phyloP scores from a whole-genome alignment of 2,797 vertebrate species.

The Liparis tanakae region DNA sequence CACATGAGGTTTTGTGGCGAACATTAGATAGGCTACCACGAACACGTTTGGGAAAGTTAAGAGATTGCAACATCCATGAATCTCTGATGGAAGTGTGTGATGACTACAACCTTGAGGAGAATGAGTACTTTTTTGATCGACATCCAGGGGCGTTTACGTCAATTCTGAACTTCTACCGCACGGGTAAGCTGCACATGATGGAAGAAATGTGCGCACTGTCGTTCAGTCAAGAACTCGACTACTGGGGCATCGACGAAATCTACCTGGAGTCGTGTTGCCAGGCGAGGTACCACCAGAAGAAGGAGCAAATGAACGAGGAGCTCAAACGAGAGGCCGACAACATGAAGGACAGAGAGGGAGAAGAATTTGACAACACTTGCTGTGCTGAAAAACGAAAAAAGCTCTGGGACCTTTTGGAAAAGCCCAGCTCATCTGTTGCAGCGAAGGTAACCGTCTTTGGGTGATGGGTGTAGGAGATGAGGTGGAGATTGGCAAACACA shows the following conservation, averaged over 20 bases:
- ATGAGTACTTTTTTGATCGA: slow-evolving; percentile 98
- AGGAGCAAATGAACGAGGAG: slow-evolving; percentile 99
- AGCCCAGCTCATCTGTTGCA: slow-evolving; percentile 97
- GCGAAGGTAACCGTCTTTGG: slow-evolving; percentile 89
- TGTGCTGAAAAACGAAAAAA: slow-evolving; percentile 97
- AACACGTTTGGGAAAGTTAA: slow-evolving; percentile 94
- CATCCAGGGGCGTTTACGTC: slow-evolving; percentile 98
- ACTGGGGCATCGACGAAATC: slow-evolving; percentile 99
- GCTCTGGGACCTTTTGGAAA: slow-evolving; percentile 98
- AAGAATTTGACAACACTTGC: slow-evolving; percentile 98
- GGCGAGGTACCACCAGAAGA: slow-evolving; percentile 99
- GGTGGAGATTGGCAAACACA: slow-evolving; percentile 6
- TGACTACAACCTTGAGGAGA: slow-evolving; percentile 97
- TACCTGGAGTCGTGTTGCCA: slow-evolving; percentile 99
- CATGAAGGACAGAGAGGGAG: slow-evolving; percentile 92
- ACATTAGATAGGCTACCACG: slow-evolving; percentile 96
- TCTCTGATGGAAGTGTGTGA: slow-evolving; percentile 96
- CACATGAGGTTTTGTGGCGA: slow-evolving; percentile 97
- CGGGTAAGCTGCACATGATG: slow-evolving; percentile 99
- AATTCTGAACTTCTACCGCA: slow-evolving; percentile 99
- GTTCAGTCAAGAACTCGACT: slow-evolving; percentile 98
- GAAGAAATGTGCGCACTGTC: slow-evolving; percentile 99
- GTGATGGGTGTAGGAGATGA: slow-evolving; percentile 17
- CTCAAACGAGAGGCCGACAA: slow-evolving; percentile 97
- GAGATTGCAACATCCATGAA: slow-evolving; percentile 95